Percentiles rank a stretch among this genome's conserved stretches.
phyloP scores from a whole-genome alignment of 2,113 vertebrate species.

The Pterocles burchelli region DNA sequence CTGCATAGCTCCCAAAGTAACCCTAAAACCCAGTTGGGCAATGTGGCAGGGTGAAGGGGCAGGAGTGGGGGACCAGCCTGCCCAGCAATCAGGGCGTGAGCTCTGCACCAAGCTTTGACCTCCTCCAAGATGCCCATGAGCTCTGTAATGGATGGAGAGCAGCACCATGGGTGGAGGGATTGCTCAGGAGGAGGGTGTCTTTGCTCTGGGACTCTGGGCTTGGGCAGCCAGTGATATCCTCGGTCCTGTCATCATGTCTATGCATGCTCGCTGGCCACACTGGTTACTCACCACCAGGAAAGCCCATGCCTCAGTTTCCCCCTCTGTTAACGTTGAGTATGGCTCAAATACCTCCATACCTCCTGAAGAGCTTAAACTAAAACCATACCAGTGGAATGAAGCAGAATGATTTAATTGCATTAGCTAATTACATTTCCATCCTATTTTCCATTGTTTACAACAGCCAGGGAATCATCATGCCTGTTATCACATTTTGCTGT shows the following conservation, averaged over 20 bases:
- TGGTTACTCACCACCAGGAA: not conserved
- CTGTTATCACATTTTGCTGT: not conserved
- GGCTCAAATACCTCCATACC: not conserved
- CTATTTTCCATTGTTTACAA: not conserved
- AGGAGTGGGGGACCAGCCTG: not conserved
- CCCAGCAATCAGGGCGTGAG: accelerated
- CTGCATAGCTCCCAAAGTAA: not conserved
- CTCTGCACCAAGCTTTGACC: not conserved
- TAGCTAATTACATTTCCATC: not conserved
- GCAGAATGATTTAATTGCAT: accelerated
- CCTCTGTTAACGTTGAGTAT: not conserved
- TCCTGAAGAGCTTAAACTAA: not conserved
- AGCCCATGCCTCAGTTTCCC: not conserved
- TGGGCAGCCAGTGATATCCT: not conserved
- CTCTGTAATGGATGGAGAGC: not conserved
- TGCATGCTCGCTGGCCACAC: not conserved
- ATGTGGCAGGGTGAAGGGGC: not conserved
- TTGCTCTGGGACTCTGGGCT: not conserved
- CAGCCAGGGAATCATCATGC: not conserved
- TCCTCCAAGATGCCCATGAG: not conserved
- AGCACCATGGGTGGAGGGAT: accelerated
- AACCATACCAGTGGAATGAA: not conserved
- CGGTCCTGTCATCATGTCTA: accelerated
- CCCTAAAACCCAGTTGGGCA: not conserved
- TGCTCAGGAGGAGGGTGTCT: not conserved